A percentile compares a stretch with the other conserved stretches of the same genome.
These are phyloP conservation scores for Hyles lineata DNA, from an alignment of 2,888 invertebrate genomes.

Conservation along the genomic window DNA sequence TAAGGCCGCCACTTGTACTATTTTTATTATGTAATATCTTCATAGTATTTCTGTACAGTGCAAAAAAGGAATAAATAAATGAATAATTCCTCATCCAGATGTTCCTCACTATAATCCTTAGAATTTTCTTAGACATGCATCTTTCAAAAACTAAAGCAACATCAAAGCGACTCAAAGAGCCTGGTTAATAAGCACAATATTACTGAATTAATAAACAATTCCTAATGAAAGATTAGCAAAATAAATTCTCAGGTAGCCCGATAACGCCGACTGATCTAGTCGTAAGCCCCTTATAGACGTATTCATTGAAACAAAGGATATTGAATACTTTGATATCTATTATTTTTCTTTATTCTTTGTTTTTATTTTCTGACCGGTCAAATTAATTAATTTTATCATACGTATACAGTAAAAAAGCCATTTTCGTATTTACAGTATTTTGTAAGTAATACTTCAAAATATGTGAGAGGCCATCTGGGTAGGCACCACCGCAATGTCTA, in stretches of 20 bases:
- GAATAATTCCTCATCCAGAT: no score
- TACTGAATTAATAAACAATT: slow-evolving; percentile 1
- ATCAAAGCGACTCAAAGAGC: neutral
- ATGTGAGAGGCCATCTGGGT: no score
- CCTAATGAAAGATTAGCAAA: neutral
- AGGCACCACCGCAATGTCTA: no score
- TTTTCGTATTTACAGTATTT: no score
- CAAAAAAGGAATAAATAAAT: no score
- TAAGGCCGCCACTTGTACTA: no score
- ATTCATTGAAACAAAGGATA: slow-evolving; percentile 10
- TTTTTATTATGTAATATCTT: no score
- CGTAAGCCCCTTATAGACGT: slow-evolving; percentile 11
- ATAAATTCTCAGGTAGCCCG: slow-evolving; percentile 11
- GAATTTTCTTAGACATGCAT: neutral
- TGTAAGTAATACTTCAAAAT: no score
- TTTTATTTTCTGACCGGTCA: neutral
- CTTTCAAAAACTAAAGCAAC: neutral
- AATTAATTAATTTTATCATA: no score
- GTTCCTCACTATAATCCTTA: no score
- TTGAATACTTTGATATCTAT: neutral
- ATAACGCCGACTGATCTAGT: neutral
- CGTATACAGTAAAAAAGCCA: no score
- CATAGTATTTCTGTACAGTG: no score
- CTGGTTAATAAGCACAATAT: slow-evolving; percentile 3
- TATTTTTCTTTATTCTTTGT: neutral